These are phyloP conservation scores for Cheilosia grossa DNA, from an alignment of 2,888 invertebrate species.

Conservation along the genomic window DNA sequence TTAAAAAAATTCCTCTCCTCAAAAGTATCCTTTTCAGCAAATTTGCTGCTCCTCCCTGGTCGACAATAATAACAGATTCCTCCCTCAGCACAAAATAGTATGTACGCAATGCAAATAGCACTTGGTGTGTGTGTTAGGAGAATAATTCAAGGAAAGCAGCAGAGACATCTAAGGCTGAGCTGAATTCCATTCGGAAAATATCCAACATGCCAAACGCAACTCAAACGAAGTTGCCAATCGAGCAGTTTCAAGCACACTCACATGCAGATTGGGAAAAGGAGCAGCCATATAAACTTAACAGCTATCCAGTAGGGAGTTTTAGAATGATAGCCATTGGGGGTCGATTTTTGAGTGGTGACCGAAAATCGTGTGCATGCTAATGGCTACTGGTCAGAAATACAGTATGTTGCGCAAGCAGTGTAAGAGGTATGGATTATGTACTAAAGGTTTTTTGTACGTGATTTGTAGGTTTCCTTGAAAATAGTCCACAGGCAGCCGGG, in stretches of 20 bases:
- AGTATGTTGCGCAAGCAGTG: too few species aligned
- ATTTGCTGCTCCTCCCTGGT: slow-evolving; percentile 6
- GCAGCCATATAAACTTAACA: slow-evolving; percentile 16
- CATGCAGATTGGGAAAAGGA: slow-evolving; percentile 21
- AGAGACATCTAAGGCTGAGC: not conserved
- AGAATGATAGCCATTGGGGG: too few species aligned
- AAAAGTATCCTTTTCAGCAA: slow-evolving; percentile 61
- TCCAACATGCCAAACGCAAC: slow-evolving; percentile 63
- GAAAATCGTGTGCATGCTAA: too few species aligned
- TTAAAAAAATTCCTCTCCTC: slow-evolving; percentile 63
- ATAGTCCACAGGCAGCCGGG: too few species aligned
- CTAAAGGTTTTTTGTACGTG: too few species aligned
- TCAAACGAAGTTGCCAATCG: slow-evolving; percentile 60
- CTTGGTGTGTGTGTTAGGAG: slow-evolving; percentile 13
- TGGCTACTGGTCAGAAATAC: too few species aligned
- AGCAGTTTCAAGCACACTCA: slow-evolving; percentile 60
- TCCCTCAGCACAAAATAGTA: slow-evolving; percentile 26
- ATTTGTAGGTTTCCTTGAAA: too few species aligned
- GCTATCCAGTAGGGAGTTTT: too few species aligned
- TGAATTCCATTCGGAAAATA: slow-evolving; percentile 41
- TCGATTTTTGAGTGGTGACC: too few species aligned
- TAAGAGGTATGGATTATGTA: too few species aligned
- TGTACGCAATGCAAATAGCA: slow-evolving; percentile 41
- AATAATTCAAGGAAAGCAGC: not conserved
- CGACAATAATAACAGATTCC: not conserved